Evolutionary conservation across 2,888 invertebrate species (phyloP).

Genomic region (Cephus spinipes): DNA sequence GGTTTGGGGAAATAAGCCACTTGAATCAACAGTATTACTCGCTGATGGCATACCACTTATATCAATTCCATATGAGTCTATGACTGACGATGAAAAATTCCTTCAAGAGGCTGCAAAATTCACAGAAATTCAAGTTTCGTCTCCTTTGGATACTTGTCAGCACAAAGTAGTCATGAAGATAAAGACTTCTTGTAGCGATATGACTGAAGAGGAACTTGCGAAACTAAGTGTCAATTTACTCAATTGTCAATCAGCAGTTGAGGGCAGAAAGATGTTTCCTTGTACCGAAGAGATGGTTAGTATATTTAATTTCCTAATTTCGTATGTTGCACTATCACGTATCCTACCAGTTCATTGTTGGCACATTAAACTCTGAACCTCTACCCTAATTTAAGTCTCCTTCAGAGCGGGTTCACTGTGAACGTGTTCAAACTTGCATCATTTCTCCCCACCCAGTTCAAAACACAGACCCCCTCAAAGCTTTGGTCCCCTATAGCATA

Average conservation of each 20-base stretch:
- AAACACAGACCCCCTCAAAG: conserved; percentile 28
- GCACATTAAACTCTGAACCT: neutral
- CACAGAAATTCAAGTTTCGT: conserved; percentile 70
- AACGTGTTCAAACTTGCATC: conserved; percentile 54
- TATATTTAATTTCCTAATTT: conserved; percentile 6
- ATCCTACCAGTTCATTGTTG: neutral
- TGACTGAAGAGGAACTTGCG: conserved; percentile 75
- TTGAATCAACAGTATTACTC: conserved; percentile 36
- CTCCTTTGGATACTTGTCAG: conserved; percentile 74
- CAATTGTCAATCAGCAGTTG: conserved; percentile 76
- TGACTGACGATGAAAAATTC: conserved; percentile 72
- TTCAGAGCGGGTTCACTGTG: conserved; percentile 7
- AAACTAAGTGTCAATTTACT: conserved; percentile 76
- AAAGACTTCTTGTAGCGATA: conserved; percentile 70
- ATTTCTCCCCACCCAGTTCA: conserved; percentile 35
- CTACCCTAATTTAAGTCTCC: neutral
- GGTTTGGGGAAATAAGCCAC: conserved; percentile 52
- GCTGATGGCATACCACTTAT: conserved; percentile 55
- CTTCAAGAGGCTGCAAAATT: conserved; percentile 73
- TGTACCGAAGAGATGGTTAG: conserved; percentile 74
- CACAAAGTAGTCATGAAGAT: conserved; percentile 75
- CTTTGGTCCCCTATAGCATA: conserved; percentile 1
- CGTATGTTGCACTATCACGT: neutral
- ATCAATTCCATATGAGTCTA: conserved; percentile 58
- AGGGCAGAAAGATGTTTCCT: conserved; percentile 72